Percentiles rank a stretch among this genome's conserved stretches.
Evolutionary conservation across 2,888 invertebrate species (phyloP).

Genomic region (Epinotia nisella): DNA sequence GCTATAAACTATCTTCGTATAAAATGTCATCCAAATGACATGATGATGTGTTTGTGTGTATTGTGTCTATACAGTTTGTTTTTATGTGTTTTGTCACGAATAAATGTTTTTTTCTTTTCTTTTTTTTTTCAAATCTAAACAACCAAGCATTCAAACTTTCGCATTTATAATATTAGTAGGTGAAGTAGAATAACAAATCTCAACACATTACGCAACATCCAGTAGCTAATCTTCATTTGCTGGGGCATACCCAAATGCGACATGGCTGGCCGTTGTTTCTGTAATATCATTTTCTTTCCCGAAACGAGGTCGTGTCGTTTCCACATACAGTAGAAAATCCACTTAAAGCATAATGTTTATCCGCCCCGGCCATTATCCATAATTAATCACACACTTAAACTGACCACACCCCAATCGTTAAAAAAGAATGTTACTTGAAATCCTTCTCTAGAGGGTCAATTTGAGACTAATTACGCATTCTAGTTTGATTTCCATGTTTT

Average conservation of each 20-base stretch:
- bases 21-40: no score
- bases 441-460: not conserved
- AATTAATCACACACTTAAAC: constrained; percentile 47
- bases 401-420: constrained; percentile 42
- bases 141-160: no score
- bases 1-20: no score
- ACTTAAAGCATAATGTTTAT: constrained; percentile 32
- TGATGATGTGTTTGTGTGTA: no score
- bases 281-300: constrained; percentile 16
- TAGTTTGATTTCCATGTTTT: no score
- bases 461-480: not conserved
- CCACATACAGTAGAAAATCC: constrained; percentile 10
- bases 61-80: no score
- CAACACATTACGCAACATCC: not conserved
- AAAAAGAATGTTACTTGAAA: constrained; percentile 24
- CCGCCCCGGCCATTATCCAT: constrained; percentile 32
- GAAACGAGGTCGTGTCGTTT: constrained; percentile 2
- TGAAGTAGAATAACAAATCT: not conserved
- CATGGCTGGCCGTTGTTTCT: not conserved
- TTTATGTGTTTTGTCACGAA: no score
- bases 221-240: not conserved
- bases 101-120: no score
- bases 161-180: no score
- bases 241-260: not conserved
- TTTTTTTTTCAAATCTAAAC: no score